Conservation (phyloP, 2,113 vertebrate genomes). For the Cololabis saira region DNA sequence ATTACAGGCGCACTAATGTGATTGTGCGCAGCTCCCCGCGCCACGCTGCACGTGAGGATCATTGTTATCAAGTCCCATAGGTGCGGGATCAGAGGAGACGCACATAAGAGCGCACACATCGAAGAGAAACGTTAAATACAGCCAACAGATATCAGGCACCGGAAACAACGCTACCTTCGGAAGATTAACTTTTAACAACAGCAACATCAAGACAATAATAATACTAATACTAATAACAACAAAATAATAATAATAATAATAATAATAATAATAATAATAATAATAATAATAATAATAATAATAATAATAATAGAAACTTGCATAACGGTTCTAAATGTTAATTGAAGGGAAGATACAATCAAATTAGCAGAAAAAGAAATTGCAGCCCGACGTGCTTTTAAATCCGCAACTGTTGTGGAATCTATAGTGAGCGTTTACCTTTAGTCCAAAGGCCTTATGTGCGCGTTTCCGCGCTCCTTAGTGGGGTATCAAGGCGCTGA, state of each 20-base stretch:
- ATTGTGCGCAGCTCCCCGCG: slow-evolving; percentile 2
- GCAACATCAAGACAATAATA: slow-evolving; percentile 5
- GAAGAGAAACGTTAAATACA: no score
- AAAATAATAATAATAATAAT: slow-evolving; percentile 6
- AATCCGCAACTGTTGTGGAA: neutral
- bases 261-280: slow-evolving; percentile 1
- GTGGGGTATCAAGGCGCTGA: slow-evolving; percentile 57
- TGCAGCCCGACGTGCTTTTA: no score
- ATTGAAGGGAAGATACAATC: neutral
- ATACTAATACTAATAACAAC: slow-evolving; percentile 3
- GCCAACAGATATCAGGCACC: no score
- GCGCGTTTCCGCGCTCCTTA: slow-evolving; percentile 41
- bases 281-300: slow-evolving; percentile 5
- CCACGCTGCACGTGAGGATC: slow-evolving; percentile 23
- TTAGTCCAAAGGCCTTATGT: slow-evolving; percentile 14
- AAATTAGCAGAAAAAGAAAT: no score
- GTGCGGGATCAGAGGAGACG: no score
- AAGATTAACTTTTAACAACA: neutral
- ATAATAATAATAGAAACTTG: neutral
- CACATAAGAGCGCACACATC: no score
- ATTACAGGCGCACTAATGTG: slow-evolving; percentile 27
- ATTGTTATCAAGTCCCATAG: no score
- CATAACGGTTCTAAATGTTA: neutral
- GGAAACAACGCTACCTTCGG: no score
- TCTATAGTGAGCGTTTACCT: slow-evolving; percentile 40